These are phyloP conservation scores for Cryptocheilus praepositus DNA, from an alignment of 2,888 invertebrate species.

Conservation along the genomic window DNA sequence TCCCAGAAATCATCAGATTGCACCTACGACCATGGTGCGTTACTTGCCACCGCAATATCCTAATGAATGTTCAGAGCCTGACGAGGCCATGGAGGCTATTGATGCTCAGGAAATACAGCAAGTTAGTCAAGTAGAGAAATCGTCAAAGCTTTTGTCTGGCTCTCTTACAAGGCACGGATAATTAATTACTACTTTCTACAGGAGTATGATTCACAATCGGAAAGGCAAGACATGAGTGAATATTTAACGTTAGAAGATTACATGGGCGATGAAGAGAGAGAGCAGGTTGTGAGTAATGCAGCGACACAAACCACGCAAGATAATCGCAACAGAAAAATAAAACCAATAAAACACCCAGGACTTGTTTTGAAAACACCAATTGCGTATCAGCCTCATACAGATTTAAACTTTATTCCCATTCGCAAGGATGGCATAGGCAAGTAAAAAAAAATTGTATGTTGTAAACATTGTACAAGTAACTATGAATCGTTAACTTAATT, in stretches of 20 bases:
- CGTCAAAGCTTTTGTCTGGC: neutral
- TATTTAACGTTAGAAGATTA: conserved; percentile 74
- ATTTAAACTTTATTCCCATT: conserved; percentile 90
- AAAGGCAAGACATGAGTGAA: conserved; percentile 71
- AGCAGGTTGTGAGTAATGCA: conserved; percentile 76
- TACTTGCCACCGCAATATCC: conserved; percentile 69
- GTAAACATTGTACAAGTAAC: neutral
- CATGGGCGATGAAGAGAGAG: conserved; percentile 75
- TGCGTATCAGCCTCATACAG: conserved; percentile 86
- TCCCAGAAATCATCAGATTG: conserved; percentile 70
- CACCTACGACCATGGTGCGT: conserved; percentile 71
- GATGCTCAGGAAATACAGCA: conserved; percentile 70
- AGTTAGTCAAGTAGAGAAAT: conserved; percentile 48
- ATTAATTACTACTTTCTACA: too few species aligned
- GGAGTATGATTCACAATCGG: conserved; percentile 67
- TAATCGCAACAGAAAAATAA: conserved; percentile 80
- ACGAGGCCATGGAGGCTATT: conserved; percentile 70
- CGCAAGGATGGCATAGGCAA: conserved; percentile 93
- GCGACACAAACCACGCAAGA: conserved; percentile 78
- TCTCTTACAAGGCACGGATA: too few species aligned
- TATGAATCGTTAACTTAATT: neutral
- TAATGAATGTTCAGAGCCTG: conserved; percentile 71
- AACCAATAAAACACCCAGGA: conserved; percentile 84
- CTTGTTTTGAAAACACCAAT: conserved; percentile 86
- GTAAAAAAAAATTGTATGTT: conserved; percentile 59